Conservation (phyloP, 1,140 invertebrate species). For the Polypedilum vanderplanki region DNA sequence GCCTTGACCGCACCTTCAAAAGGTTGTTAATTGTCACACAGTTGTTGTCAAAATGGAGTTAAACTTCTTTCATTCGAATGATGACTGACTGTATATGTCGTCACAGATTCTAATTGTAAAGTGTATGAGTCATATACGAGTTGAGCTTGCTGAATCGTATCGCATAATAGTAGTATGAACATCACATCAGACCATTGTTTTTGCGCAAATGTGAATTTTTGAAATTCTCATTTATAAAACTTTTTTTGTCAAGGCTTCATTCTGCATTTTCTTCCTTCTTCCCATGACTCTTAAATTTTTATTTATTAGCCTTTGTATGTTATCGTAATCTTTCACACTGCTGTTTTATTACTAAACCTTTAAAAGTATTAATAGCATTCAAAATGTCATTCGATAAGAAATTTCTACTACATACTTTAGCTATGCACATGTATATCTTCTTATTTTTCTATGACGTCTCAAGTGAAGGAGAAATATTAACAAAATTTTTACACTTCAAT, state of each 20-base stretch:
- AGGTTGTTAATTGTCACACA: not conserved
- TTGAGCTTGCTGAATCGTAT: not conserved
- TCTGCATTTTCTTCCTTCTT: not conserved
- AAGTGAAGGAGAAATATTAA: not conserved
- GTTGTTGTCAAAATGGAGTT: not conserved
- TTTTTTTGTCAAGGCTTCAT: not conserved
- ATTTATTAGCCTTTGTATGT: not conserved
- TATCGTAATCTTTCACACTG: not conserved
- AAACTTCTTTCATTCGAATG: no score
- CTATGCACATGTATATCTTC: no score
- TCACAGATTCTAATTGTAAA: not conserved
- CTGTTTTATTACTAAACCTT: no score
- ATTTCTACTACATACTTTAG: no score
- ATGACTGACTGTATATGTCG: not conserved
- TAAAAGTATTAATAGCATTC: not conserved
- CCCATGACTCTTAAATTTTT: not conserved
- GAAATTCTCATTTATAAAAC: not conserved
- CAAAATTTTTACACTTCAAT: not conserved
- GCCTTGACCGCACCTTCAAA: slow-evolving; percentile 3
- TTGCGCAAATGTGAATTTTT: slow-evolving; percentile 5
- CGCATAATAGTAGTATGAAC: not conserved
- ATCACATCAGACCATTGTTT: not conserved
- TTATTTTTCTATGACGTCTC: not conserved
- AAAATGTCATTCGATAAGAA: not conserved
- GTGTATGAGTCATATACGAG: not conserved